Percentiles rank a stretch among this genome's conserved stretches.
Conservation (phyloP, 2,888 invertebrate species). For the Drosophila kuntzei region DNA sequence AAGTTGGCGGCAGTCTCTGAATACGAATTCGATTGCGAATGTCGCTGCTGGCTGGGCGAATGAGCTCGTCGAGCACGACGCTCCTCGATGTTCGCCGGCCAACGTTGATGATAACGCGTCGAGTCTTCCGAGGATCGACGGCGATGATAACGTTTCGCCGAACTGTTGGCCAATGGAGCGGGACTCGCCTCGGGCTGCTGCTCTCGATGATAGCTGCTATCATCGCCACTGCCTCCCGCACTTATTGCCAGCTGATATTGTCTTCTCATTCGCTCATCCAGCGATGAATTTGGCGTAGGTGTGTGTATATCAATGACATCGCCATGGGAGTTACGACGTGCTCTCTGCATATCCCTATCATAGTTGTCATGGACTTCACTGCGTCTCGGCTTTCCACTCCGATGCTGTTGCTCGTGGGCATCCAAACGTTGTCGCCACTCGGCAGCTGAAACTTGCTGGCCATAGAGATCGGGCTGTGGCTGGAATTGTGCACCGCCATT, state of each 20-base stretch:
- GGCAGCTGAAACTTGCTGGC: conserved; percentile 85
- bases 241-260: conserved; percentile 61
- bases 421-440: conserved; percentile 82
- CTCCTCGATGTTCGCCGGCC: conserved; percentile 82
- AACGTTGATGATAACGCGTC: conserved; percentile 78
- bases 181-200: conserved; percentile 36
- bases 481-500: conserved; percentile 86
- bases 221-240: conserved; percentile 74
- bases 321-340: conserved; percentile 67
- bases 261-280: conserved; percentile 77
- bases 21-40: conserved; percentile 50
- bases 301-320: conserved; percentile 64
- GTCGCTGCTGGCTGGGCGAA: conserved; percentile 61
- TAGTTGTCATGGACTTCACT: conserved; percentile 66
- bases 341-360: conserved; percentile 69
- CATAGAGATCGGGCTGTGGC: conserved; percentile 89
- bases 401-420: conserved; percentile 73
- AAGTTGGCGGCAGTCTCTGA: conserved; percentile 59
- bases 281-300: conserved; percentile 76
- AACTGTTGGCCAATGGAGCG: conserved; percentile 42
- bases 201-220: conserved; percentile 65
- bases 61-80: conserved; percentile 71
- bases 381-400: conserved; percentile 46
- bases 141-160: conserved; percentile 80
- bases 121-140: conserved; percentile 83